Conservation (phyloP, 2,888 invertebrate genomes). For the Chironomus tentans region DNA sequence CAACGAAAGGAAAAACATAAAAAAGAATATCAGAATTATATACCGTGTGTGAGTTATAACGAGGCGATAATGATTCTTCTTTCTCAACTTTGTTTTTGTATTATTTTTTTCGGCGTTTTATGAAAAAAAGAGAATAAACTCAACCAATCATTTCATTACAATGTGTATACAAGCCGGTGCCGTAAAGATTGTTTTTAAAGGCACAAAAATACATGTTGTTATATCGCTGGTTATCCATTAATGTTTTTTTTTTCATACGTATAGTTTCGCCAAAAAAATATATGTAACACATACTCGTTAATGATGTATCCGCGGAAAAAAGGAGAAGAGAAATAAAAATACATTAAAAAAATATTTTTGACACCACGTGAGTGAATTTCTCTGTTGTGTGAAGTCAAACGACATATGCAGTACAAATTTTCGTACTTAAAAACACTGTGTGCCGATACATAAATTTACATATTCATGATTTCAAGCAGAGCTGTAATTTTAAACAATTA, state of each 20-base stretch:
- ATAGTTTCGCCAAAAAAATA: not conserved
- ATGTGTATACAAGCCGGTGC: not conserved
- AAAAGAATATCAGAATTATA: too few species aligned
- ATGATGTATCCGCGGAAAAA: not conserved
- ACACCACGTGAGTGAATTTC: not conserved
- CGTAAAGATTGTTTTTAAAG: not conserved
- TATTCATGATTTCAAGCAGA: not conserved
- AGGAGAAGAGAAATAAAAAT: too few species aligned
- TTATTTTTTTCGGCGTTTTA: not conserved
- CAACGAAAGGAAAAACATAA: too few species aligned
- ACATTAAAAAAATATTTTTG: not conserved
- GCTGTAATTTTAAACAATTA: not conserved
- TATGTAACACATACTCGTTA: not conserved
- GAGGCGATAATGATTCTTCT: not conserved
- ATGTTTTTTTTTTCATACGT: not conserved
- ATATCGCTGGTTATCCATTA: conserved; percentile 4
- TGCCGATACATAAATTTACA: not conserved
- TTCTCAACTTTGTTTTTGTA: too few species aligned
- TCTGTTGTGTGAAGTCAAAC: not conserved
- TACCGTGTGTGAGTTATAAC: too few species aligned
- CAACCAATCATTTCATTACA: not conserved
- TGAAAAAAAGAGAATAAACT: not conserved
- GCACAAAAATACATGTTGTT: not conserved
- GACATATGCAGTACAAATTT: too few species aligned
- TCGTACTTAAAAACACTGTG: not conserved